Percentiles rank a stretch among this genome's conserved stretches.
phyloP scores from a whole-genome alignment of 2,888 invertebrate species.

The Leucoma salicis region DNA sequence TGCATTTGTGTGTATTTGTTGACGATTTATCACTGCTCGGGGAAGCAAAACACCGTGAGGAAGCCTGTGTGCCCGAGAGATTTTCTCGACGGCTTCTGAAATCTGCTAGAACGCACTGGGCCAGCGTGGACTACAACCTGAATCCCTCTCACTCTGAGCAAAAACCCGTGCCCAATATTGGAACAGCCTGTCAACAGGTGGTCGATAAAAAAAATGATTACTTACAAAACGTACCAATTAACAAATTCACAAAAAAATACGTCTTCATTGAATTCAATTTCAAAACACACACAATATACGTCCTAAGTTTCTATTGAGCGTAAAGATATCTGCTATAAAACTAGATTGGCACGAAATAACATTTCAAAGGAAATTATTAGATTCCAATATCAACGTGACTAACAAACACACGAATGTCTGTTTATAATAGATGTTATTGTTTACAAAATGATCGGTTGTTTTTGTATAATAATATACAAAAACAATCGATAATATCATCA shows the following conservation, averaged over 20 bases:
- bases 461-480: too few relatives aligned
- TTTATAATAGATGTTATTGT: not conserved
- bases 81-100: too few relatives aligned
- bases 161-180: too few relatives aligned
- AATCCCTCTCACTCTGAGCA: too few relatives aligned
- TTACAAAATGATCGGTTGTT: too few relatives aligned
- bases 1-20: too few relatives aligned
- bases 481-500: not conserved
- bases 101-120: too few relatives aligned
- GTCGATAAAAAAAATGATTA: not conserved
- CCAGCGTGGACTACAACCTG: too few relatives aligned
- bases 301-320: slow-evolving; percentile 1
- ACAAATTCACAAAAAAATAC: not conserved
- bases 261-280: not conserved
- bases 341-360: not conserved
- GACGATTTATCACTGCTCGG: too few relatives aligned
- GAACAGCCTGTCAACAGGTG: too few relatives aligned
- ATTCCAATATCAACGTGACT: not conserved
- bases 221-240: not conserved
- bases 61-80: too few relatives aligned
- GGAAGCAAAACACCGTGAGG: too few relatives aligned
- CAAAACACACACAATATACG: not conserved
- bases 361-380: not conserved
- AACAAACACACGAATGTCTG: slow-evolving; percentile 2
- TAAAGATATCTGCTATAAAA: not conserved